Conservation (phyloP, 2,797 vertebrate species). For the Danio jaintianensis region DNA sequence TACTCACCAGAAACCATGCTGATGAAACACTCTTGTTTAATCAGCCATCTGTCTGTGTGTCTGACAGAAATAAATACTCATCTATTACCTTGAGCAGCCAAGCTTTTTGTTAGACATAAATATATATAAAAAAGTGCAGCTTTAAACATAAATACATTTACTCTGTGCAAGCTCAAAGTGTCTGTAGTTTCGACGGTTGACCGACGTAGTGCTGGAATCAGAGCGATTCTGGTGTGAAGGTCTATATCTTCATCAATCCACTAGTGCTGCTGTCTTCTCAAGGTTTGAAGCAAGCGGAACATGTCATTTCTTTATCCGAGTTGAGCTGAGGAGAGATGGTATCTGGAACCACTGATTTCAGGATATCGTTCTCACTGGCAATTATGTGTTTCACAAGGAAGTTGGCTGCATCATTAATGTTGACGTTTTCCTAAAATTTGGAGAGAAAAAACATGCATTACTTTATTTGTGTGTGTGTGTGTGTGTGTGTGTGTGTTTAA, state of each 20-base stretch:
- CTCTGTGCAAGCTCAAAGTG: constrained; percentile 33
- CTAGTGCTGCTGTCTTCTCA: constrained; percentile 43
- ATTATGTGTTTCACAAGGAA: constrained; percentile 97
- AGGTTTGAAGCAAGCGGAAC: constrained; percentile 89
- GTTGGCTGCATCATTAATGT: constrained; percentile 92
- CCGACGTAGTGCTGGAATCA: constrained; percentile 5
- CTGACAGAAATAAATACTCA: constrained; percentile 5
- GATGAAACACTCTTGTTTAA: background rate
- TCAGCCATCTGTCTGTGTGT: background rate
- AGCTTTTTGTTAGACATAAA: constrained; percentile 55
- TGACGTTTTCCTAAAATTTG: constrained; percentile 88
- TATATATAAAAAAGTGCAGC: constrained; percentile 65
- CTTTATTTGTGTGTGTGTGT: background rate
- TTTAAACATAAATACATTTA: constrained; percentile 54
- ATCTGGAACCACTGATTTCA: constrained; percentile 85
- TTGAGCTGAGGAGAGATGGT: constrained; percentile 88
- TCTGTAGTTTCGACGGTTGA: constrained; percentile 4
- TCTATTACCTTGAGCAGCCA: constrained; percentile 1
- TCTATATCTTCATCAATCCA: constrained; percentile 15
- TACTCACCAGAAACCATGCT: background rate
- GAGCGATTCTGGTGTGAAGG: constrained; percentile 2
- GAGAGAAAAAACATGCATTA: constrained; percentile 15
- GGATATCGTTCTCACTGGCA: constrained; percentile 89
- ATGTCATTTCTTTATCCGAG: constrained; percentile 79
- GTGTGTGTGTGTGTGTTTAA: background rate